Conservation (phyloP, 2,888 invertebrate genomes). For the Lithophane semibrunnea region DNA sequence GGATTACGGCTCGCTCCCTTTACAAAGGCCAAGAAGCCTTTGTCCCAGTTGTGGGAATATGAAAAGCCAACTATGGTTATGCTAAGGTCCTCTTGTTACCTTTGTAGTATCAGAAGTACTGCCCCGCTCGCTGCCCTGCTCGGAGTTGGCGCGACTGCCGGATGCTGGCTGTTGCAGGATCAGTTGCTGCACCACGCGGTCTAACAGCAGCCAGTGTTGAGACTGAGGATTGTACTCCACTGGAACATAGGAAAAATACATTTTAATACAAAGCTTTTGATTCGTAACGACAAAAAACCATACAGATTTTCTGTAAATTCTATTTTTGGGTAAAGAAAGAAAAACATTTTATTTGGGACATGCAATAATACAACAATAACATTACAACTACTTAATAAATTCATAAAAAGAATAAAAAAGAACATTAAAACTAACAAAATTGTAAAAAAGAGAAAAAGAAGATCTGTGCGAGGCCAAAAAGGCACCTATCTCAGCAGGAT, state of each 20-base stretch:
- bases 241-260: constrained; percentile 72
- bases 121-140: constrained; percentile 80
- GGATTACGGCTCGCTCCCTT: not conserved
- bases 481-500: too few species aligned
- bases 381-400: too few species aligned
- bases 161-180: constrained; percentile 93
- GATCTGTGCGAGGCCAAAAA: too few species aligned
- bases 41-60: not conserved
- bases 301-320: not conserved
- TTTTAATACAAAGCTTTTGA: not conserved
- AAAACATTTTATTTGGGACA: too few species aligned
- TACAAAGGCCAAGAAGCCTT: not conserved
- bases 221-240: constrained; percentile 96
- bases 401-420: too few species aligned
- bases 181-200: constrained; percentile 98
- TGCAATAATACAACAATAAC: too few species aligned
- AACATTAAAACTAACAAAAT: too few species aligned
- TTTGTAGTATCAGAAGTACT: constrained; percentile 78
- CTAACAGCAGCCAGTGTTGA: constrained; percentile 98
- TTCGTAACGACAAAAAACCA: not conserved
- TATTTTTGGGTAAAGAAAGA: too few species aligned
- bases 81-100: constrained; percentile 66
- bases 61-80: not conserved
- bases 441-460: too few species aligned
- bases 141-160: constrained; percentile 82